A percentile compares a stretch with the other conserved stretches of the same genome.
Conservation (phyloP, 2,113 vertebrate species). For the Eublepharis macularius region DNA sequence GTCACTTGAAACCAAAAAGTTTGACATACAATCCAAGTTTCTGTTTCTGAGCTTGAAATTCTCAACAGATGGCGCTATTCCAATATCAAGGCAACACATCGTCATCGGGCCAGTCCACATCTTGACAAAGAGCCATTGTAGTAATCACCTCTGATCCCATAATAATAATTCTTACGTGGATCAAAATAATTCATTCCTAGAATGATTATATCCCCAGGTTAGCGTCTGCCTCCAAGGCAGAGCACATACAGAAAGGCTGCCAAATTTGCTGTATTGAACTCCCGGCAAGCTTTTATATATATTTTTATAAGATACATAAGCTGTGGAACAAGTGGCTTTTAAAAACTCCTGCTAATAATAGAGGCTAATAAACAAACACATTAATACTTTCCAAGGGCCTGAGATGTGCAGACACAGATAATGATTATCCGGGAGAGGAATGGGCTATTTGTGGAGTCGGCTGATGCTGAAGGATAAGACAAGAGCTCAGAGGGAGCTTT, state of each 20-base stretch:
- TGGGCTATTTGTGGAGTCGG: background rate
- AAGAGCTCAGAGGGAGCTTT: background rate
- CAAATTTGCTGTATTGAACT: background rate
- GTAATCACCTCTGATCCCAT: slow-evolving; percentile 1
- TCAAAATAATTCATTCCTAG: slow-evolving; percentile 1
- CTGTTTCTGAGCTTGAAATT: background rate
- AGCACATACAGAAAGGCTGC: background rate
- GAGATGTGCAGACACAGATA: background rate
- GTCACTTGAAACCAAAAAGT: background rate
- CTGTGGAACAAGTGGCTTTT: background rate
- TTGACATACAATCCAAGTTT: background rate
- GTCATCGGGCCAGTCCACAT: background rate
- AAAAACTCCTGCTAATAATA: background rate
- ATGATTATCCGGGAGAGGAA: no score
- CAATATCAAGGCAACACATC: background rate
- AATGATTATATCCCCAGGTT: background rate
- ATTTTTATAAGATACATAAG: background rate
- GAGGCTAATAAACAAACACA: background rate
- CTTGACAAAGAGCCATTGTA: slow-evolving; percentile 17
- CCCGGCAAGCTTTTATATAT: background rate
- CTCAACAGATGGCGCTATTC: slow-evolving; percentile 4
- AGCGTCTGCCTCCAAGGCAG: background rate
- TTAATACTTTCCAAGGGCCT: background rate
- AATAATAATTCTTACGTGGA: background rate
- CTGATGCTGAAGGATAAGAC: background rate